Evolutionary conservation across 2,113 vertebrate species (phyloP).

Genomic region (Cyprinodon tularosa): DNA sequence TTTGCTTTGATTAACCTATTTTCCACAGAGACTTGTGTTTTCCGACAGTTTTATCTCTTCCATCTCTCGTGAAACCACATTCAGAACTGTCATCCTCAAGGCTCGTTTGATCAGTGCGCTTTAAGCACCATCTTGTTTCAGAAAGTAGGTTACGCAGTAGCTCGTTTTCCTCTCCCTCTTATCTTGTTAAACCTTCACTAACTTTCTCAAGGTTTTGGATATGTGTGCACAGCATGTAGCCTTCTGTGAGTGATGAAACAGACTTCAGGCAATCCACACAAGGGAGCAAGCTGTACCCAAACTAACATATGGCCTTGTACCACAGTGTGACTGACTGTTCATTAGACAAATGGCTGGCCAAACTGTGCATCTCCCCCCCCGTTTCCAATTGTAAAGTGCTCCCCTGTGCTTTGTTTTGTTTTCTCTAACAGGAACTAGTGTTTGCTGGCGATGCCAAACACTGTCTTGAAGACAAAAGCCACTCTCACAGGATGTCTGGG

Average conservation of each 20-base stretch:
- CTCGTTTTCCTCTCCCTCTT: neutral
- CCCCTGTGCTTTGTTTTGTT: constrained; percentile 59
- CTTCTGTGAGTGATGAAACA: constrained; percentile 43
- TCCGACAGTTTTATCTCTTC: constrained; percentile 33
- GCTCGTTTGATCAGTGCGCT: constrained; percentile 50
- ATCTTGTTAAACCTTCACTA: constrained; percentile 25
- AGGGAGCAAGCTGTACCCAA: constrained; percentile 38
- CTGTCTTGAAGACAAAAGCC: constrained; percentile 69
- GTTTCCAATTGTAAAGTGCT: constrained; percentile 59
- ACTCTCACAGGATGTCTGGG: constrained; percentile 60
- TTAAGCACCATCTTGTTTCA: constrained; percentile 23
- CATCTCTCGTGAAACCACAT: constrained; percentile 41
- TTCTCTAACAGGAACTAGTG: constrained; percentile 67
- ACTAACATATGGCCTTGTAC: constrained; percentile 69
- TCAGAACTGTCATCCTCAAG: constrained; percentile 38
- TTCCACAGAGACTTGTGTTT: constrained; percentile 16
- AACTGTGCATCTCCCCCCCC: constrained; percentile 63
- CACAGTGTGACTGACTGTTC: constrained; percentile 65
- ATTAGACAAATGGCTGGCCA: constrained; percentile 72
- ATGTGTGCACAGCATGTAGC: constrained; percentile 8
- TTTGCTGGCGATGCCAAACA: constrained; percentile 73
- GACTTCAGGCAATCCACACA: constrained; percentile 26
- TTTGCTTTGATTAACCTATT: constrained; percentile 34
- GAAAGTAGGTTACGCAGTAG: constrained; percentile 36
- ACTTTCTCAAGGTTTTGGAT: constrained; percentile 8